Conservation (phyloP, 1,140 invertebrate species). For the Habropoda laboriosa region DNA sequence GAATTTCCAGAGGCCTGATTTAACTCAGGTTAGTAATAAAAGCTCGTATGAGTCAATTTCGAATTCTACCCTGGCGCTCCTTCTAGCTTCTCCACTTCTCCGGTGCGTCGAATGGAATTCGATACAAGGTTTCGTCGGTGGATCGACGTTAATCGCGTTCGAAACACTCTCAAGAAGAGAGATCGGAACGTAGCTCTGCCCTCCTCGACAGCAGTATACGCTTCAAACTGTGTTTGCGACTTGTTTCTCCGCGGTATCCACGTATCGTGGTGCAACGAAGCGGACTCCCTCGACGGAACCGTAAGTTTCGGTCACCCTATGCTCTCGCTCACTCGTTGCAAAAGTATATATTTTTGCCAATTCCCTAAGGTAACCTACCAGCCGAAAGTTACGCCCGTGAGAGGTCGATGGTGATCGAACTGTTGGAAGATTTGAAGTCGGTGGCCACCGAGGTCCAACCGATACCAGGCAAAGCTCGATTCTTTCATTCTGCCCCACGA, state of each 20-base stretch:
- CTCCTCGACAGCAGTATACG: background rate
- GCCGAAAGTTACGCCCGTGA: slow-evolving; percentile 27
- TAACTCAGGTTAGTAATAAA: slow-evolving; percentile 16
- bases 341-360: slow-evolving; percentile 37
- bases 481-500: slow-evolving; percentile 1
- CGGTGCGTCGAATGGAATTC: slow-evolving; percentile 16
- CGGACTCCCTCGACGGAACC: background rate
- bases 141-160: slow-evolving; percentile 35
- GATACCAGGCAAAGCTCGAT: no score
- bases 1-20: slow-evolving; percentile 16
- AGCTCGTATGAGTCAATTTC: slow-evolving; percentile 3
- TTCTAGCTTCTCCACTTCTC: no score
- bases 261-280: background rate
- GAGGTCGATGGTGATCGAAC: slow-evolving; percentile 42
- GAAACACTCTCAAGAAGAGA: background rate
- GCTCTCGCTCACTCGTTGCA: no score
- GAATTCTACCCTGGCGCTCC: background rate
- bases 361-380: slow-evolving; percentile 41
- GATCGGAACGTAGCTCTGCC: background rate
- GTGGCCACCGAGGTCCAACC: background rate
- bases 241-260: background rate
- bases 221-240: slow-evolving; percentile 34
- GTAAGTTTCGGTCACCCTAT: slow-evolving; percentile 6
- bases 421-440: slow-evolving; percentile 37
- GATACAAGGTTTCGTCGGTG: background rate